phyloP scores from a whole-genome alignment of 2,113 vertebrate species.

The Mustela lutreola region DNA sequence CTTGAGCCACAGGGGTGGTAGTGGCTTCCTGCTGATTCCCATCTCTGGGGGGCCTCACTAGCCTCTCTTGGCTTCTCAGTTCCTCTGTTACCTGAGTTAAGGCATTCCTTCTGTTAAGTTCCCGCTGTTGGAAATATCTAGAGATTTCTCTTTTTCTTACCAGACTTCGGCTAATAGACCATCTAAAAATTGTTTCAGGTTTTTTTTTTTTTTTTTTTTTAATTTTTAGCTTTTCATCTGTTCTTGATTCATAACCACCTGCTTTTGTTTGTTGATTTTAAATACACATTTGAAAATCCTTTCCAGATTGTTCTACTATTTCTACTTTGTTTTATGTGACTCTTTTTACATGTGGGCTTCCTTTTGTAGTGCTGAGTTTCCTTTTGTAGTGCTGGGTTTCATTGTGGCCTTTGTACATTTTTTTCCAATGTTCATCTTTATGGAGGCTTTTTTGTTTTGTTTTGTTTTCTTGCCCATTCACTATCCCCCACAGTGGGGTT shows the following conservation, averaged over 20 bases:
- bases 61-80: neutral
- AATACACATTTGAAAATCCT: constrained; percentile 56
- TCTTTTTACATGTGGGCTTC: neutral
- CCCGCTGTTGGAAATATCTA: neutral
- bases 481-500: neutral
- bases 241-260: constrained; percentile 55
- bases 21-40: neutral
- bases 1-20: neutral
- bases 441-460: neutral
- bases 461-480: neutral
- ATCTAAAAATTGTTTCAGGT: constrained; percentile 42
- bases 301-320: constrained; percentile 42
- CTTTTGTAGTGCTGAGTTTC: neutral
- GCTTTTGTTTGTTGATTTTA: constrained; percentile 67
- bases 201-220: neutral
- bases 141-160: constrained; percentile 25
- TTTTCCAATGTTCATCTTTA: constrained; percentile 5
- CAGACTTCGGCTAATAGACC: neutral
- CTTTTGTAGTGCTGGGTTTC: neutral
- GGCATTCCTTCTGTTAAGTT: neutral
- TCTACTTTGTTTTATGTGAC: constrained; percentile 34
- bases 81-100: neutral
- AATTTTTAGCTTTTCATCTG: constrained; percentile 31
- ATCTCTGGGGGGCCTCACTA: neutral
- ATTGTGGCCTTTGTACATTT: neutral